Base-by-base conservation (phyloP, 1,140 invertebrate genomes). In the Euura saliciscinereae region DNA sequence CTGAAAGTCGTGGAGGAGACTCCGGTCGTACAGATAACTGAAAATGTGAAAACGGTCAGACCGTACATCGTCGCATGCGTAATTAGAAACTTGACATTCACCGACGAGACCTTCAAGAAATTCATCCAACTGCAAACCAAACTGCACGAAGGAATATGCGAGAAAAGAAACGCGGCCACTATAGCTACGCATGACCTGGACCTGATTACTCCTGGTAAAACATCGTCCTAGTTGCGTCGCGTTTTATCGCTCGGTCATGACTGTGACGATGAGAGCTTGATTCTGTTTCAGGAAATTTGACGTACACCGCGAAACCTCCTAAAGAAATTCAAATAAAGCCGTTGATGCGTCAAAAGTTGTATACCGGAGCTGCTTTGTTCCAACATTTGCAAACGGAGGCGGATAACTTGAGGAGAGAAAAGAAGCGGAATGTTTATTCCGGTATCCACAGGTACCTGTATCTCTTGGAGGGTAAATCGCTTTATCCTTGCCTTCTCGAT, bases 391-490 rank as follows among this genome's bases (percentile, higher is more conserved):
- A 92, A 75, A 86, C 89, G 3, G 94, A 96, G 85, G 95, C 94
- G 42, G 93, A 95, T 80, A 89, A 90, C 71, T 81, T 93, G 4
- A 83, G 92, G 69, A 94, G 94, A 79, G 94, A 94, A 77, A 95
- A 95, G 82, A 95, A 95, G 80, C 87, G 94, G 59, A 94, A 92
- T 84, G 92, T 91, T 6, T 92, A 94, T 79, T 93, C 93, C 28
- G 94, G 94, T 7, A 91, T 96, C 77, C 93, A 96, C 79, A 95
- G 94, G 90, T 95, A 94, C 86, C 83, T 96, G 66, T 93, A 95
- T 80, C 79, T 96, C 43, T 80, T 96, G 59, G 93, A 95, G 84
- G 93, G 92, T 66, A 94, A 94, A 82, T 81, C 88, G 5, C 76
- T 90, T 10, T 96, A 92, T 83, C 92, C 94, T 0, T 95, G 92